phyloP scores from a whole-genome alignment of 2,888 invertebrate species.

The Acrobasis suavella region DNA sequence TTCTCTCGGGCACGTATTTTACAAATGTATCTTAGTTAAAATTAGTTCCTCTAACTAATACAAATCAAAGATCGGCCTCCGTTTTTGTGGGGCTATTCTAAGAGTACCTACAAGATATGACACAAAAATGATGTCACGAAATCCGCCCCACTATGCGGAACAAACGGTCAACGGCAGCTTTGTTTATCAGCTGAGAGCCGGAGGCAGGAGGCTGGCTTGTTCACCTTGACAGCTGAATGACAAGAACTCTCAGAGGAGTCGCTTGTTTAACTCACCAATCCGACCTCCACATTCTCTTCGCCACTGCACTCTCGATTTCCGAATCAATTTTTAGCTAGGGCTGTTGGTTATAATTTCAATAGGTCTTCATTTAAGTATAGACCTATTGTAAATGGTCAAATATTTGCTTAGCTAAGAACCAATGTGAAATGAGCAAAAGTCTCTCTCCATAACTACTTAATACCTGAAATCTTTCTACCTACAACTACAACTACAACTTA shows the following conservation, averaged over 20 bases:
- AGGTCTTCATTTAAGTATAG: too few species aligned
- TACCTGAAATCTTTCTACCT: too few species aligned
- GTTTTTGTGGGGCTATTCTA: background rate
- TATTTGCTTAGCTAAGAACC: too few species aligned
- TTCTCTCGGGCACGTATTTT: too few species aligned
- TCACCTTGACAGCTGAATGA: constrained; percentile 16
- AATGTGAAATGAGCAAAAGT: too few species aligned
- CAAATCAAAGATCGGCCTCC: too few species aligned
- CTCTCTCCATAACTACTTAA: too few species aligned
- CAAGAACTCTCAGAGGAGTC: background rate
- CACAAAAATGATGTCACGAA: constrained; percentile 18
- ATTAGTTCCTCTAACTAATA: too few species aligned
- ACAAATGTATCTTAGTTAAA: too few species aligned
- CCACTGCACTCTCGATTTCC: background rate
- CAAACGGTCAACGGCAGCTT: constrained; percentile 8
- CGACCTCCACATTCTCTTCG: background rate
- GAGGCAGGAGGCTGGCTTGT: constrained; percentile 2
- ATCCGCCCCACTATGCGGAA: constrained; percentile 13
- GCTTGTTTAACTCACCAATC: background rate
- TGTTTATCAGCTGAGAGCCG: constrained; percentile 16
- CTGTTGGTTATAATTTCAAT: background rate
- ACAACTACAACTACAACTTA: too few species aligned
- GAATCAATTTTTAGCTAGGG: background rate
- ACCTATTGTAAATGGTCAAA: too few species aligned
- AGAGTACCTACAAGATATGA: background rate